Evolutionary conservation across 2,888 invertebrate species (phyloP), one percentile per base, ranked within the genome.

Genomic region (Drosophila neotestacea): DNA sequence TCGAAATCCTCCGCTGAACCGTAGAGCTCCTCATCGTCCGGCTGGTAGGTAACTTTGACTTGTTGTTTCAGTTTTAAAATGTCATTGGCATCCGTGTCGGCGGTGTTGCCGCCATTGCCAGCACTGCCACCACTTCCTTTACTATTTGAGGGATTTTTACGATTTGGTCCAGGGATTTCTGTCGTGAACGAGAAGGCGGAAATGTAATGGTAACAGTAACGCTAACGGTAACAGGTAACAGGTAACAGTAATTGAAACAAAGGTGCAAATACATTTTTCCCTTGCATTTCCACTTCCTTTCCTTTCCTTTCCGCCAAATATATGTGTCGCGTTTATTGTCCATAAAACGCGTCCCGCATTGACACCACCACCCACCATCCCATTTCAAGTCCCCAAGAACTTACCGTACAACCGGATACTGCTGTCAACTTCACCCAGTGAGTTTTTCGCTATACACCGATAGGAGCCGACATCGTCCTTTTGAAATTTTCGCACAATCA

Each of bases 391-490:
- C 7, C 7, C 36, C 11, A 4, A 4, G 13, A 62, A 91, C 91
- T 95, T 92, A 97, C 98, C 97, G 92, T 97, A 97, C 56, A 98
- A 93, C 77, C 97, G 94, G 88, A 98, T 97, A 90, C 95, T 95
- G 93, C 96, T 96, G 91, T 97, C 97, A 22, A 96, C 96, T 92
- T 97, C 97, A 1, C 97, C 97, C 3, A 97, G 94, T 0, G 96
- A 96, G 92, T 97, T 97, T 92, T 97, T 97, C 34, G 97, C 97
- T 67, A 97, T 96, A 91, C 98, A 98, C 56, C 95, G 94, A 93
- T 97, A 98, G 0, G 96, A 95, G 30, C 97, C 97, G 7, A 96
- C 95, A 90, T 97, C 97, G 38, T 94, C 94, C 66, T 94, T 93
- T 73, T 96, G 95, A 78, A 98, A 94, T 82, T 95, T 94, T 48